These are phyloP conservation scores for Microctenopoma steveboyesi DNA, from an alignment of 2,797 vertebrate genomes.

Conservation along the genomic window DNA sequence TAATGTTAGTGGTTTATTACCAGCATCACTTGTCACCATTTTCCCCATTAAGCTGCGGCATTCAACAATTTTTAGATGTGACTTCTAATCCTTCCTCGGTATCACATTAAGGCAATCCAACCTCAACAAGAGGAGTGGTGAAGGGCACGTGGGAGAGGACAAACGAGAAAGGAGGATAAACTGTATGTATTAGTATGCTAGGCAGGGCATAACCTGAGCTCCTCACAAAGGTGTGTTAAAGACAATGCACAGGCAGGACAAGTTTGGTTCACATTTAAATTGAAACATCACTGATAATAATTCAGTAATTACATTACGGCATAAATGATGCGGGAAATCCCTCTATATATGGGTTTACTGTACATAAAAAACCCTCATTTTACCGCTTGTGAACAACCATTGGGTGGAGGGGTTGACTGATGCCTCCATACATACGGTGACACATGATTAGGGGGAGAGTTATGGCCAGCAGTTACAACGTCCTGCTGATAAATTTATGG, in stretches of 20 bases:
- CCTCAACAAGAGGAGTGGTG: slow-evolving; percentile 58
- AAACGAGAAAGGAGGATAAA: slow-evolving; percentile 30
- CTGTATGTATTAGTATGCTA: slow-evolving; percentile 53
- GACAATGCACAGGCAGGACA: slow-evolving; percentile 34
- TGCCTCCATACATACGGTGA: slow-evolving; percentile 52
- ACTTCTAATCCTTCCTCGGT: slow-evolving; percentile 49
- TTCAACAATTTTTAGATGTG: slow-evolving; percentile 51
- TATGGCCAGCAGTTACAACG: slow-evolving; percentile 63
- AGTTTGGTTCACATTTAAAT: slow-evolving; percentile 51
- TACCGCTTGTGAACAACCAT: slow-evolving; percentile 49
- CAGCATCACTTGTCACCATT: slow-evolving; percentile 38
- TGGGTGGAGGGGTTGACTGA: slow-evolving; percentile 51
- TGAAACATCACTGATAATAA: slow-evolving; percentile 62
- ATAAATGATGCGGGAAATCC: slow-evolving; percentile 34
- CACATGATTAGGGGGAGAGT: slow-evolving; percentile 67
- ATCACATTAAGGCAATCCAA: slow-evolving; percentile 54
- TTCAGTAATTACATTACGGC: slow-evolving; percentile 56
- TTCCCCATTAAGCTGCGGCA: slow-evolving; percentile 45
- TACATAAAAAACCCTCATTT: slow-evolving; percentile 58
- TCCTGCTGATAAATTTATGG: slow-evolving; percentile 64
- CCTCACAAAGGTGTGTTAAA: slow-evolving; percentile 40
- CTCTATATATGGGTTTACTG: slow-evolving; percentile 41
- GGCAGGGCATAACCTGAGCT: slow-evolving; percentile 30
- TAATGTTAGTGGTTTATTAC: slow-evolving; percentile 49
- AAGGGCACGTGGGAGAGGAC: slow-evolving; percentile 52